Evolutionary conservation across 1,140 invertebrate species (phyloP).

Genomic region (Ips typographus): DNA sequence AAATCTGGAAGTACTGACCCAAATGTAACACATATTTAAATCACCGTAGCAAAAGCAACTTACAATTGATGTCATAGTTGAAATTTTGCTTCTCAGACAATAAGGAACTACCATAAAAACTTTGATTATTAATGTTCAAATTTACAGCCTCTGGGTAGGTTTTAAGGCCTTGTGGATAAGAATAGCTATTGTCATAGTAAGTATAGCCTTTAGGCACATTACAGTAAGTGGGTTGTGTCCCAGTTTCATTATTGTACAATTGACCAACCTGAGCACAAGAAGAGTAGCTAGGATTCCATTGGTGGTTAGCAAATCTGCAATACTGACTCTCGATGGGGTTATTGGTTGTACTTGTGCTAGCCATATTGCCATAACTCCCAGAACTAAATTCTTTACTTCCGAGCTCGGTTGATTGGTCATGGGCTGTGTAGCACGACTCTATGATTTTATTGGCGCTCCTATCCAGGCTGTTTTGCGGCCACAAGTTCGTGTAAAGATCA

Average conservation of each 20-base stretch:
- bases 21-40: background rate
- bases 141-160: background rate
- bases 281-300: slow-evolving; percentile 38
- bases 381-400: slow-evolving; percentile 45
- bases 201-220: slow-evolving; percentile 37
- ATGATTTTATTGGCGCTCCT: background rate
- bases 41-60: background rate
- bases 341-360: slow-evolving; percentile 30
- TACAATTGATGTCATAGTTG: slow-evolving; percentile 1
- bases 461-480: background rate
- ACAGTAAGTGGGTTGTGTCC: slow-evolving; percentile 29
- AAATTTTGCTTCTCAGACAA: background rate
- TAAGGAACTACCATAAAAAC: slow-evolving; percentile 17
- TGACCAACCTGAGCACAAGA: slow-evolving; percentile 44
- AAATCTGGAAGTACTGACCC: slow-evolving; percentile 11
- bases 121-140: slow-evolving; percentile 5
- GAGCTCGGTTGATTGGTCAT: slow-evolving; percentile 41
- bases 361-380: slow-evolving; percentile 41
- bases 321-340: slow-evolving; percentile 36
- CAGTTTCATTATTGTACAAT: background rate
- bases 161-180: slow-evolving; percentile 3
- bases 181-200: slow-evolving; percentile 16
- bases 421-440: slow-evolving; percentile 3
- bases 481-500: slow-evolving; percentile 5
- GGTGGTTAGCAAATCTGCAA: slow-evolving; percentile 36